These are phyloP conservation scores for Xiphias gladius DNA, from an alignment of 2,113 vertebrate genomes.

Conservation along the genomic window DNA sequence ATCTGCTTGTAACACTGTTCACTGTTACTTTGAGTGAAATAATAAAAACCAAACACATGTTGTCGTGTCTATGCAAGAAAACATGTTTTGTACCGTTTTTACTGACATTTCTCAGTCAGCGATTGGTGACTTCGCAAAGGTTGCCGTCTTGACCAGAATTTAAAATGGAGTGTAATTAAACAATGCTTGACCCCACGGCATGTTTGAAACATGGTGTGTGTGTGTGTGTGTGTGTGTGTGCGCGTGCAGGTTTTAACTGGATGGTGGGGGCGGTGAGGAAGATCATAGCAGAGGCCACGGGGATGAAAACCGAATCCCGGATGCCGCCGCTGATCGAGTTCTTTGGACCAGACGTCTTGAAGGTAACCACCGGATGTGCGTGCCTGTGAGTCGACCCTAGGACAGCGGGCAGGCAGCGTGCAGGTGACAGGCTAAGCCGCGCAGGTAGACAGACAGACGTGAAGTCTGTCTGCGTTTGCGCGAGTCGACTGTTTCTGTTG, in stretches of 20 bases:
- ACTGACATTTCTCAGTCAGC: too few species aligned
- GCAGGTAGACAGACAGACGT: neutral
- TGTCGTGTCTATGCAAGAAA: too few species aligned
- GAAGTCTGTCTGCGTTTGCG: neutral
- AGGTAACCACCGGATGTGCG: conserved; percentile 50
- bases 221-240: conserved; percentile 21
- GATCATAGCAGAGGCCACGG: conserved; percentile 58
- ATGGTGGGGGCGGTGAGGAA: conserved; percentile 74
- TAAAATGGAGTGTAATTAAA: too few species aligned
- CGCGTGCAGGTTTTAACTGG: conserved; percentile 79
- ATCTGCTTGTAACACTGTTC: too few species aligned
- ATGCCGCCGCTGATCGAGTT: conserved; percentile 75
- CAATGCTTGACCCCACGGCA: too few species aligned
- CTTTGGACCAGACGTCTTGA: conserved; percentile 46
- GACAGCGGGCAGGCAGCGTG: neutral
- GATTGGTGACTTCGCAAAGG: too few species aligned
- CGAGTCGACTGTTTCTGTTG: neutral
- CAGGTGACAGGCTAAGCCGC: too few species aligned
- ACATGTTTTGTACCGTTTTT: too few species aligned
- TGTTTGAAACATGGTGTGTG: neutral
- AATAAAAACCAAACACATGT: too few species aligned
- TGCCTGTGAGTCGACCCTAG: neutral
- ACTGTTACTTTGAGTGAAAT: too few species aligned
- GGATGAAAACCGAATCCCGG: conserved; percentile 13
- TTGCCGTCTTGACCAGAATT: too few species aligned